Evolutionary conservation across 2,797 vertebrate genomes (phyloP).

Genomic region (Botia kubotai): DNA sequence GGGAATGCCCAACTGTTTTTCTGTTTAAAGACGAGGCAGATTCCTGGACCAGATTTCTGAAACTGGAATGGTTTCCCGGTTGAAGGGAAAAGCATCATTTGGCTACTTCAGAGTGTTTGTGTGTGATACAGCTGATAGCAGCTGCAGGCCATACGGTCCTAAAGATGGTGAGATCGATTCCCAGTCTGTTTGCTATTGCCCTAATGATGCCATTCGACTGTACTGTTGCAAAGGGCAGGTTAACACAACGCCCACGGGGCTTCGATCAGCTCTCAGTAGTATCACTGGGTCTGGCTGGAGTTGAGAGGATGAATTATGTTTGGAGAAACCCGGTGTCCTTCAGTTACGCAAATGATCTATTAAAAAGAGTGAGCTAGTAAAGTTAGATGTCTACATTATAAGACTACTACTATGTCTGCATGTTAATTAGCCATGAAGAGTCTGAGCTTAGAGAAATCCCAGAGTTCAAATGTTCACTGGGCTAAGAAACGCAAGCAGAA

Average conservation of each 20-base stretch:
- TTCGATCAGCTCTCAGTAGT: background rate
- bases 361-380: slow-evolving; percentile 20
- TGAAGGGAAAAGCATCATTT: slow-evolving; percentile 35
- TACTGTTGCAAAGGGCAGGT: slow-evolving; percentile 7
- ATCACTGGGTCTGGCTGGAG: slow-evolving; percentile 15
- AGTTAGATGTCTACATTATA: slow-evolving; percentile 37
- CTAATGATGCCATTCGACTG: slow-evolving; percentile 22
- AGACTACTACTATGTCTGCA: slow-evolving; percentile 28
- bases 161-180: slow-evolving; percentile 4
- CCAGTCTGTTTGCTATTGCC: slow-evolving; percentile 3
- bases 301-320: slow-evolving; percentile 23
- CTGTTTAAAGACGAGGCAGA: slow-evolving; percentile 36
- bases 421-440: slow-evolving; percentile 19
- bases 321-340: slow-evolving; percentile 40
- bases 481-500: slow-evolving; percentile 8
- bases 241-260: background rate
- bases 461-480: slow-evolving; percentile 20
- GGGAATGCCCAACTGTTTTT: slow-evolving; percentile 43
- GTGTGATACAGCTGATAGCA: slow-evolving; percentile 35
- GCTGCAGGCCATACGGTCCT: slow-evolving; percentile 24
- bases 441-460: background rate
- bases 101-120: slow-evolving; percentile 35
- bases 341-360: slow-evolving; percentile 48
- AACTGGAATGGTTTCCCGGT: slow-evolving; percentile 32
- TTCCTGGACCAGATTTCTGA: slow-evolving; percentile 7